Percentiles rank a stretch among this genome's conserved stretches.
These are phyloP conservation scores for Botia kubotai DNA, from an alignment of 2,797 vertebrate species.

Conservation along the genomic window DNA sequence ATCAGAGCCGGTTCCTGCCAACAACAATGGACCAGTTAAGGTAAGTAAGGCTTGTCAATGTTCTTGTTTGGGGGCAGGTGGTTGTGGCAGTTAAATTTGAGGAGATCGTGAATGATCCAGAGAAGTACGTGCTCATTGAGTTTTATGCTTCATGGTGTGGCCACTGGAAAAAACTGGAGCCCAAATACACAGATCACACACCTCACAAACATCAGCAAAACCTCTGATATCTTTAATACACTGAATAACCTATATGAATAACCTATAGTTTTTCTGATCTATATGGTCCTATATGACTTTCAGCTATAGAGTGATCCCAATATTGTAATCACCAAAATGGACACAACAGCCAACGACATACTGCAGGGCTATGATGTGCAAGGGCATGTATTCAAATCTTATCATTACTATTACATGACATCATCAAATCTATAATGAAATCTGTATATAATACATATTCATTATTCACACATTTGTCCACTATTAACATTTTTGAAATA, in stretches of 20 bases:
- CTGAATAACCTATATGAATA: background rate
- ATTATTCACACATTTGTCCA: no score
- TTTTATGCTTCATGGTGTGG: conserved; percentile 70
- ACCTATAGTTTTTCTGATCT: background rate
- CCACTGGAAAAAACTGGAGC: conserved; percentile 69
- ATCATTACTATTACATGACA: no score
- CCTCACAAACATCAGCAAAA: background rate
- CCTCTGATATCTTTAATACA: background rate
- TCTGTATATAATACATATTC: no score
- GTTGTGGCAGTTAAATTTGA: conserved; percentile 69
- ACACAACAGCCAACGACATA: conserved; percentile 65
- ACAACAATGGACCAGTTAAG: conserved; percentile 67
- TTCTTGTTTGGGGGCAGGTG: conserved; percentile 56
- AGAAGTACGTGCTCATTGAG: conserved; percentile 67
- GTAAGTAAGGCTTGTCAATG: conserved; percentile 44
- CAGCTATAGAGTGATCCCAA: conserved; percentile 61
- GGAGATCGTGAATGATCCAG: conserved; percentile 63
- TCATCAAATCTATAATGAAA: background rate
- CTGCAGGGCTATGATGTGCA: conserved; percentile 62
- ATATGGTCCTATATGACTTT: background rate
- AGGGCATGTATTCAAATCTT: conserved; percentile 47
- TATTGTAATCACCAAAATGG: conserved; percentile 68
- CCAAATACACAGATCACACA: conserved; percentile 62
- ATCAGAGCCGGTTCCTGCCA: conserved; percentile 65
- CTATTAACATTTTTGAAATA: background rate